These are phyloP conservation scores for Zaprionus vittiger DNA, from an alignment of 1,140 invertebrate species.

Conservation along the genomic window DNA sequence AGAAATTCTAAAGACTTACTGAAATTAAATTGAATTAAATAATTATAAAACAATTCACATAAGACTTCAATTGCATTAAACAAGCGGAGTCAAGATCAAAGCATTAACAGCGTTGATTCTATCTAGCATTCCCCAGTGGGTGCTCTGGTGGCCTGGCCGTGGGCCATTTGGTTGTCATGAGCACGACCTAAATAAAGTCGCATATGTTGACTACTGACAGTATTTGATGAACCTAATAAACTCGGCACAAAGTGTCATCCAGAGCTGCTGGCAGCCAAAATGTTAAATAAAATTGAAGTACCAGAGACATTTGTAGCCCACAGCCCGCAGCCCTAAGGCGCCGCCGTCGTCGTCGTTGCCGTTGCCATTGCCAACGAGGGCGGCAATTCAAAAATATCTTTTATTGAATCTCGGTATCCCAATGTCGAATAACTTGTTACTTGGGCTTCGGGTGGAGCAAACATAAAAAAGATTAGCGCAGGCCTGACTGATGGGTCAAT, in stretches of 20 bases:
- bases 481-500: conserved; percentile 64
- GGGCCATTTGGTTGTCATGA: conserved; percentile 50
- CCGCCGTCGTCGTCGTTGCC: not conserved
- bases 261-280: conserved; percentile 54
- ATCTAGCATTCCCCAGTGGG: conserved; percentile 12
- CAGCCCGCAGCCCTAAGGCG: conserved; percentile 12
- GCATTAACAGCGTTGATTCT: not conserved
- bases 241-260: conserved; percentile 68
- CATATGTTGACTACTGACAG: conserved; percentile 70
- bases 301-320: conserved; percentile 37
- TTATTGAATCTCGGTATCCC: conserved; percentile 72
- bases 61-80: not conserved
- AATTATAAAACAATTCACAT: not conserved
- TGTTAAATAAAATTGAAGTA: conserved; percentile 78
- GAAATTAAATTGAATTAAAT: not conserved
- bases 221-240: conserved; percentile 79
- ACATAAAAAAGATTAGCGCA: conserved; percentile 72
- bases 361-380: conserved; percentile 10
- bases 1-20: not conserved
- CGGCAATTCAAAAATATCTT: conserved; percentile 65
- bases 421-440: conserved; percentile 37
- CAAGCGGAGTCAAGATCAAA: conserved; percentile 19
- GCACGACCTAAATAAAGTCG: conserved; percentile 58
- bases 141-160: conserved; percentile 7
- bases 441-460: conserved; percentile 16